Evolutionary conservation across 2,888 invertebrate genomes (phyloP).

Genomic region (Ernsta delagoae): DNA sequence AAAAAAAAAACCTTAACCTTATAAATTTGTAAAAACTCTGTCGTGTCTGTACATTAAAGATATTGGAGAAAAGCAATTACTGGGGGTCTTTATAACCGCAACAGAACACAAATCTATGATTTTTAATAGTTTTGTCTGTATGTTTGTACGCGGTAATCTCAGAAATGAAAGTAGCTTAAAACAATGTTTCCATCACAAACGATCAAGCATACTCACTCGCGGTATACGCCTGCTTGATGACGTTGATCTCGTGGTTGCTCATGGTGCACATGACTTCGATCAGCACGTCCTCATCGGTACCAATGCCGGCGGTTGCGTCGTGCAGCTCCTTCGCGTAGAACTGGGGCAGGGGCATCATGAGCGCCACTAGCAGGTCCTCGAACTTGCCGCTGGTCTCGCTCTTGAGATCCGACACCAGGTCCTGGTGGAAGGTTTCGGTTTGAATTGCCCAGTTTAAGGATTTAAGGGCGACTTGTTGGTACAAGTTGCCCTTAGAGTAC

Average conservation of each 20-base stretch:
- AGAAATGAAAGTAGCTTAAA: not conserved
- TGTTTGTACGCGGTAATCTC: no score
- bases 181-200: not conserved
- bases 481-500: no score
- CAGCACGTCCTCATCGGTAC: slow-evolving; percentile 93
- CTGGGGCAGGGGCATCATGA: slow-evolving; percentile 94
- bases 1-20: no score
- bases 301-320: slow-evolving; percentile 92
- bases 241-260: slow-evolving; percentile 92
- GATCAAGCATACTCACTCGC: slow-evolving; percentile 83
- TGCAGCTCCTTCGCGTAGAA: slow-evolving; percentile 94
- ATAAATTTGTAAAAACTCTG: no score
- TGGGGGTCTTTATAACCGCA: no score
- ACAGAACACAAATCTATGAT: no score
- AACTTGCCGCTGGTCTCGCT: slow-evolving; percentile 96
- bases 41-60: no score
- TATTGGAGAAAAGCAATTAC: no score
- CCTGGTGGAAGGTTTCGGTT: slow-evolving; percentile 66
- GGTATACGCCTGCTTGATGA: slow-evolving; percentile 91
- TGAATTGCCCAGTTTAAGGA: no score
- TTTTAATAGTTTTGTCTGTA: no score
- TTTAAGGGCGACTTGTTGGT: no score
- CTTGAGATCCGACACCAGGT: slow-evolving; percentile 92
- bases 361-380: slow-evolving; percentile 91
- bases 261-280: slow-evolving; percentile 96